phyloP scores from a whole-genome alignment of 2,888 invertebrate species.

The Cynaeus angustus region DNA sequence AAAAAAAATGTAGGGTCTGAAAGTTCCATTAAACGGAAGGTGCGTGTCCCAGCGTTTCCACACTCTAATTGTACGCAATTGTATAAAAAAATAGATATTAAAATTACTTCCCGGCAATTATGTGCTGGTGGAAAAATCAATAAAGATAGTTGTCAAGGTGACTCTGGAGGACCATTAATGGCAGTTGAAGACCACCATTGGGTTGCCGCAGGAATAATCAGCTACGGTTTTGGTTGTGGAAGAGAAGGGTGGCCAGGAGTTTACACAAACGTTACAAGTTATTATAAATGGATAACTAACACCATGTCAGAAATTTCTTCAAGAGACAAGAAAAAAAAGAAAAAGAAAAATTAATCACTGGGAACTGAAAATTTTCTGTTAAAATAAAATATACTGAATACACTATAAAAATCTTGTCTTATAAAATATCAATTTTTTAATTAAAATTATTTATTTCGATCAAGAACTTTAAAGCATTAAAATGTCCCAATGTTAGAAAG shows the following conservation, averaged over 20 bases:
- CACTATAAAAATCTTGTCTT: no score
- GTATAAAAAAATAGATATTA: slow-evolving; percentile 72
- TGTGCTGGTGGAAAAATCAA: slow-evolving; percentile 83
- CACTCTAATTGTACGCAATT: slow-evolving; percentile 74
- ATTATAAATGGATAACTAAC: slow-evolving; percentile 76
- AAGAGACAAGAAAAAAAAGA: no score
- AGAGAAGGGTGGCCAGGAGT: slow-evolving; percentile 81
- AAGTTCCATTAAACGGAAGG: slow-evolving; percentile 76
- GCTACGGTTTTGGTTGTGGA: slow-evolving; percentile 81
- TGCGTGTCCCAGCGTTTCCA: slow-evolving; percentile 75
- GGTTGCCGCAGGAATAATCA: slow-evolving; percentile 79
- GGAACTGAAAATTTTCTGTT: no score
- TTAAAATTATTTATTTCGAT: no score
- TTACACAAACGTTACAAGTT: slow-evolving; percentile 78
- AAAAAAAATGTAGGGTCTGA: slow-evolving; percentile 1
- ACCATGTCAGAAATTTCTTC: slow-evolving; percentile 2
- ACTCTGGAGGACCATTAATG: slow-evolving; percentile 89
- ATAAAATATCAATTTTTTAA: no score
- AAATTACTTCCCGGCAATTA: slow-evolving; percentile 75
- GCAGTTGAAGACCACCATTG: slow-evolving; percentile 60
- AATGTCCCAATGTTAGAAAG: no score
- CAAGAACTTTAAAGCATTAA: no score
- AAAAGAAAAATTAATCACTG: no score
- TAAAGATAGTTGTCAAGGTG: slow-evolving; percentile 85
- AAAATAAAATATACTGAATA: no score